phyloP scores from a whole-genome alignment of 2,888 invertebrate species.

The Stenichneumon culpator region DNA sequence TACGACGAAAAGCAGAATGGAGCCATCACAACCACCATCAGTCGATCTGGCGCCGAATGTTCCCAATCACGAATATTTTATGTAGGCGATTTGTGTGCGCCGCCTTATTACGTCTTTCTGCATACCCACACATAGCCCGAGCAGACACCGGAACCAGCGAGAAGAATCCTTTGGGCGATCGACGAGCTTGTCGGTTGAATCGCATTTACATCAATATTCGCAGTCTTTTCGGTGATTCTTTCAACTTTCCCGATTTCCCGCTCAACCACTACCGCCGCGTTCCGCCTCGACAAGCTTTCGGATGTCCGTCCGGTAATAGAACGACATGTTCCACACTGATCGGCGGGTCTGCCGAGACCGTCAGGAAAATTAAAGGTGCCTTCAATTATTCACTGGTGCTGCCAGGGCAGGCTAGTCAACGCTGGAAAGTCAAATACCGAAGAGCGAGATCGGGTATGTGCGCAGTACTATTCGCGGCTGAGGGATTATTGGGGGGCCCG shows the following conservation, averaged over 20 bases:
- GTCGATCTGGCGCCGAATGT: conserved; percentile 9
- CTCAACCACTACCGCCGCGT: not conserved
- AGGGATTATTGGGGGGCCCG: too few species aligned
- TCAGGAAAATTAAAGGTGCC: conserved; percentile 9
- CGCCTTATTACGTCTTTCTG: not conserved
- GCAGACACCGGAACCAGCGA: not conserved
- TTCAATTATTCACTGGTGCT: conserved; percentile 42
- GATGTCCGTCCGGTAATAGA: not conserved
- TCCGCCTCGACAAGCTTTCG: not conserved
- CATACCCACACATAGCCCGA: too few species aligned
- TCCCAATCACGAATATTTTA: conserved; percentile 26
- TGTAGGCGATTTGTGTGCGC: conserved; percentile 19
- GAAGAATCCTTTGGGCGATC: conserved; percentile 47
- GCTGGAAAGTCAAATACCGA: conserved; percentile 67
- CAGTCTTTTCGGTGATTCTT: not conserved
- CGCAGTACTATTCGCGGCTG: not conserved
- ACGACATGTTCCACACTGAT: not conserved
- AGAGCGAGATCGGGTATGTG: conserved; percentile 19
- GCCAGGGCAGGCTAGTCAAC: conserved; percentile 26
- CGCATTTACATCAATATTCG: conserved; percentile 52
- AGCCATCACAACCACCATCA: not conserved
- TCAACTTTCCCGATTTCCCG: not conserved
- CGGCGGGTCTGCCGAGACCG: not conserved
- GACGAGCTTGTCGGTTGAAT: conserved; percentile 32
- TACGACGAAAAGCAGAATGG: not conserved